A percentile compares a stretch with the other conserved stretches of the same genome.
These are phyloP conservation scores for Nothoprocta pentlandii DNA, from an alignment of 2,113 vertebrate genomes.

Conservation along the genomic window DNA sequence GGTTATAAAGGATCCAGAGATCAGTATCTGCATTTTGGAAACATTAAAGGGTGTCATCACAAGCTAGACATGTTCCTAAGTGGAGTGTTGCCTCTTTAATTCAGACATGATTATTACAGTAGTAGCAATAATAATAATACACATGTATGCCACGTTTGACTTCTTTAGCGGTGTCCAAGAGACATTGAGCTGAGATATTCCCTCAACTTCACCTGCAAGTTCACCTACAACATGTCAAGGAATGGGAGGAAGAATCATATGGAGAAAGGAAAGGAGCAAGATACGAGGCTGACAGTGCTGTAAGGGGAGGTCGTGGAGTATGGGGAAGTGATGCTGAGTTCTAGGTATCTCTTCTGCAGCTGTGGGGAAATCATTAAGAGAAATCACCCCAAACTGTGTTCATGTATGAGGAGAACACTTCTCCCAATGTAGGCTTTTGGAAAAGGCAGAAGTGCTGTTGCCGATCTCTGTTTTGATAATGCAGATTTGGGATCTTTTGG, in stretches of 20 bases:
- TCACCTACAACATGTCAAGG: background rate
- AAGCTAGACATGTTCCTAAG: background rate
- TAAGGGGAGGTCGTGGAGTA: background rate
- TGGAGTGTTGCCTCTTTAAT: background rate
- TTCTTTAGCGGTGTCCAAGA: background rate
- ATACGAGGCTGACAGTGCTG: background rate
- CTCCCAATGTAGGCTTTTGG: background rate
- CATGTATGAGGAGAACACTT: background rate
- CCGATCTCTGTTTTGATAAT: background rate
- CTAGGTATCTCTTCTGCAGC: background rate
- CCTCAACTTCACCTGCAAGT: background rate
- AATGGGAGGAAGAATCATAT: background rate
- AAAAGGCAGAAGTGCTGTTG: background rate
- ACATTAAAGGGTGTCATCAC: background rate
- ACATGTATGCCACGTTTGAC: background rate
- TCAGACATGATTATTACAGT: background rate
- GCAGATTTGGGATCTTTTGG: background rate
- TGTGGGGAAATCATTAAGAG: background rate
- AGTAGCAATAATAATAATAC: background rate
- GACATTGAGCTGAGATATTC: background rate
- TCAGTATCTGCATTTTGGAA: slow-evolving; percentile 18
- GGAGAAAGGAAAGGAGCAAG: background rate
- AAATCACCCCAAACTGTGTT: background rate
- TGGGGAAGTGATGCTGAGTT: background rate
- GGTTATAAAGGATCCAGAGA: slow-evolving; percentile 17